Base-by-base conservation (phyloP, 2,888 invertebrate genomes). In the Drosophila differens region DNA sequence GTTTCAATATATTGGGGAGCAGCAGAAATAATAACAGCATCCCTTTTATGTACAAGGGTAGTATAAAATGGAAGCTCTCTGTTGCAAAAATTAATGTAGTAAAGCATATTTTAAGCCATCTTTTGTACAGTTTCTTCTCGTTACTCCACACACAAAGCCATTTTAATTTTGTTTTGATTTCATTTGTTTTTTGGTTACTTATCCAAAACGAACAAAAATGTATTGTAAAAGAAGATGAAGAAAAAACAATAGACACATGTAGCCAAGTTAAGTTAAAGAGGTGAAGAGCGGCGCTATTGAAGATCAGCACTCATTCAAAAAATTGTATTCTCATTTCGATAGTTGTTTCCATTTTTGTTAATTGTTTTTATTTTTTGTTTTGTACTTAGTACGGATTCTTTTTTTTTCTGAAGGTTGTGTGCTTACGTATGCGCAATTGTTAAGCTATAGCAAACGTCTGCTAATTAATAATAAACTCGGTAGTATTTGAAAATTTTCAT, bases 81-180 rank as follows among this genome's bases (percentile, higher is more conserved):
- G 91, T 90, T 91, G 88, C 73, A 77, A 64, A 70, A 74, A 83
- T 79, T 64, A 92, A 92, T 93, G 93, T 93, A 93, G 93, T 93
- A 93, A 92, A 93, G 93, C 93, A 93, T 93, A 93, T 92, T 92
- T 93, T 93, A 93, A 91, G 91, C 93, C 93, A 93, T 93, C 92
- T 93, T 91, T 88, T 89, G 91, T 92, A 91, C 76, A 87, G 82
- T 88, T 83, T 82, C 3, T 63, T 59, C 79, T 69, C 44, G 78
- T 70, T 59, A 62, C 49, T 64, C 61, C 65, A 73, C 66, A 76
- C 66, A 73, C 65, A 55, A 68, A 76, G 75, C 75, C 75, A 82
- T 72, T 65, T 55, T 35, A 33, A 47, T 33, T 44, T 55, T 44
- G 35, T 39, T 55, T 53, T 19, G 22, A 25, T 61, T 52, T 57